Base-by-base conservation (phyloP, 2,888 invertebrate genomes). In the Onchidella celtica region DNA sequence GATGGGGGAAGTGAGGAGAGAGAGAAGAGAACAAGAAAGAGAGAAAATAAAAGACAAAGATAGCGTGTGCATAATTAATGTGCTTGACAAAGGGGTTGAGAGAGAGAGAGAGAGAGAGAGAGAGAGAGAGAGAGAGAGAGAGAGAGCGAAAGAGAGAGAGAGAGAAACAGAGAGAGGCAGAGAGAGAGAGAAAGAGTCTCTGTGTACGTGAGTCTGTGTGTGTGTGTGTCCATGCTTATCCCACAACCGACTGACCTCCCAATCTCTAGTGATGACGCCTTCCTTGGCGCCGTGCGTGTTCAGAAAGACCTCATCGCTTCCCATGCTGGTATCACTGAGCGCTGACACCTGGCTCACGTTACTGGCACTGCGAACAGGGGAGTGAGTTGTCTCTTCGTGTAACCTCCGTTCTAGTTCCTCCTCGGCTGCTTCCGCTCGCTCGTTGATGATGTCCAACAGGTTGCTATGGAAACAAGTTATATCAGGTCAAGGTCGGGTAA, bases 261-360 rank as follows among this genome's bases (percentile, higher is more conserved):
- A 90, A 72, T 90, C 88, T 68, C 87, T 88, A 59, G 85, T 81
- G 40, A 88, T 84, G 36, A 88, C 85, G 59, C 85, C 85, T 63
- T 85, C 70, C 81, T 85, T 89, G 36, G 85, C 86, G 21, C 79
- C 79, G 17, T 82, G 81, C 11, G 86, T 75, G 36, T 29, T 66
- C 36, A 87, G 86, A 85, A 92, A 92, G 61, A 92, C 92, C 73
- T 92, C 92, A 86, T 92, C 92, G 87, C 91, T 91, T 24, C 91
- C 91, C 65, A 86, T 86, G 76, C 90, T 91, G 82, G 88, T 87
- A 80, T 88, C 88, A 83, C 90, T 90, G 21, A 88, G 74, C 9
- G 88, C 88, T 29, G 90, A 89, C 32, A 90, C 86, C 38, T 89
- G 88, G 3, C 81, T 81, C 47, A 90, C 86, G 21, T 83, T 85